Conservation (phyloP, 37 sponge, comb jelly and placozoan genomes). For the Beroe ovata region DNA sequence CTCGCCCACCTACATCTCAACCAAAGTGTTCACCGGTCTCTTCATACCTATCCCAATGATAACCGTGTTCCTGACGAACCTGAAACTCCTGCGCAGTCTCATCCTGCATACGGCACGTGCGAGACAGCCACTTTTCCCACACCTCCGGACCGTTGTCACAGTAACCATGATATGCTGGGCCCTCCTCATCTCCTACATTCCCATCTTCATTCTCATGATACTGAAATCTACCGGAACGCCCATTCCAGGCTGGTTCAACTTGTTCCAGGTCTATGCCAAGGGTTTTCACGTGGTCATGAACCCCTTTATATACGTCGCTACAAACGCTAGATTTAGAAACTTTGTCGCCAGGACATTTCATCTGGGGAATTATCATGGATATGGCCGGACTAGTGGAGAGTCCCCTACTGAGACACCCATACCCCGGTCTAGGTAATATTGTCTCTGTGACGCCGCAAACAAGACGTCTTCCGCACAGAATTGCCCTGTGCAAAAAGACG, state of each 20-base stretch:
- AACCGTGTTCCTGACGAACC: constrained; percentile 31
- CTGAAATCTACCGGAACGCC: constrained; percentile 19
- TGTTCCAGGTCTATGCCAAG: constrained; percentile 63
- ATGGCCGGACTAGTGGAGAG: background rate
- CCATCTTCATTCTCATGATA: constrained; percentile 26
- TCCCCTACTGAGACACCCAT: background rate
- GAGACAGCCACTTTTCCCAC: background rate
- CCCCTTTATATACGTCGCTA: constrained; percentile 65
- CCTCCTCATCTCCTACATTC: constrained; percentile 39
- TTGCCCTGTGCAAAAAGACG: too few species aligned
- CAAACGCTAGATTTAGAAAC: constrained; percentile 31
- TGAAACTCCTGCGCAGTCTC: background rate
- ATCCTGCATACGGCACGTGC: background rate
- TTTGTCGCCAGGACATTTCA: background rate
- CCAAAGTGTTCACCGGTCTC: constrained; percentile 43
- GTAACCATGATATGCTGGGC: constrained; percentile 52
- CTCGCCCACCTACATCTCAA: constrained; percentile 11
- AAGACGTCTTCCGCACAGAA: too few species aligned
- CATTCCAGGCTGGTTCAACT: constrained; percentile 27
- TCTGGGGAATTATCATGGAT: background rate
- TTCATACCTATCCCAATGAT: constrained; percentile 43
- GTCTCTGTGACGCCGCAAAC: too few species aligned
- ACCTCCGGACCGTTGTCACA: constrained; percentile 38
- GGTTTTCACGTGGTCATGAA: constrained; percentile 44
- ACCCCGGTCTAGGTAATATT: too few species aligned